phyloP scores from a whole-genome alignment of 2,113 vertebrate genomes.

The Leucosticte australis region DNA sequence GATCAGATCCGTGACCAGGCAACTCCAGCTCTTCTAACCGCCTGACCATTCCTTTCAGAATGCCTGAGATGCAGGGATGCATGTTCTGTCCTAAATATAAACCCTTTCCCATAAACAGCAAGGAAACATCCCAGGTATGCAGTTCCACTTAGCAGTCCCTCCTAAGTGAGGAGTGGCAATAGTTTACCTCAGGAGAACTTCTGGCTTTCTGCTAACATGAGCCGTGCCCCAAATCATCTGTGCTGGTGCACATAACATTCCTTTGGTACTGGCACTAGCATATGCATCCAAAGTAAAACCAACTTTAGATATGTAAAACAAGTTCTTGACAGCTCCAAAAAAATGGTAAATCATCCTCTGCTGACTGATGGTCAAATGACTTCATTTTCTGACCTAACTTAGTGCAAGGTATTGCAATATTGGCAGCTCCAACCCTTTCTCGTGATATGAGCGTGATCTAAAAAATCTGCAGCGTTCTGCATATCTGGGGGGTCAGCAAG shows the following conservation, averaged over 20 bases:
- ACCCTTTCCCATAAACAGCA: background rate
- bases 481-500: background rate
- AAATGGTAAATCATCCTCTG: background rate
- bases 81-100: constrained; percentile 12
- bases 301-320: background rate
- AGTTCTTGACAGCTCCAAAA: background rate
- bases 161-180: background rate
- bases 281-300: background rate
- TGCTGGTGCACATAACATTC: background rate
- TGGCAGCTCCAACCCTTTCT: background rate
- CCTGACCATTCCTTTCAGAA: background rate
- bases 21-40: background rate
- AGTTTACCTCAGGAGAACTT: background rate
- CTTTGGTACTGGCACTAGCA: background rate
- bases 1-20: background rate
- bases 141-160: background rate
- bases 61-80: background rate
- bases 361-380: background rate
- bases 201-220: background rate
- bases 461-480: background rate
- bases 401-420: background rate
- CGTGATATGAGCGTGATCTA: background rate
- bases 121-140: background rate
- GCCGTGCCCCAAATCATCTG: accelerated
- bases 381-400: background rate